Percentiles rank a stretch among this genome's conserved stretches.
These are phyloP conservation scores for Drosophila nigritarsus DNA, from an alignment of 2,888 invertebrate species.

Conservation along the genomic window DNA sequence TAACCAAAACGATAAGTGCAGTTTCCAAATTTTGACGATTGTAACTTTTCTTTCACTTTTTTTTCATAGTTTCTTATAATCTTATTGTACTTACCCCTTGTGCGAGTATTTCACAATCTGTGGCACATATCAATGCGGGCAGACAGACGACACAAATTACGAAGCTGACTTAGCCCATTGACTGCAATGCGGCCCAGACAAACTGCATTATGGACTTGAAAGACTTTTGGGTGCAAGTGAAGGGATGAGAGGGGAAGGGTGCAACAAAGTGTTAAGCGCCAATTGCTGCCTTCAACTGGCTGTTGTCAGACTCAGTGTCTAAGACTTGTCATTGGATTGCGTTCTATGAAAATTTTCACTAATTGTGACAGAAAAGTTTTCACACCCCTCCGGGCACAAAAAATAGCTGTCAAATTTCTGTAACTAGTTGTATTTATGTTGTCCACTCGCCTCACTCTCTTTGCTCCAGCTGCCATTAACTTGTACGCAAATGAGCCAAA, in stretches of 20 bases:
- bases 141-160: constrained; percentile 25
- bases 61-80: neutral
- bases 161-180: constrained; percentile 47
- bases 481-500: constrained; percentile 74
- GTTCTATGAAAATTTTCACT: constrained; percentile 41
- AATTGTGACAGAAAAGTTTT: constrained; percentile 35
- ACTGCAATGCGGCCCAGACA: constrained; percentile 57
- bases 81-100: constrained; percentile 16
- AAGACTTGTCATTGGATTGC: constrained; percentile 40
- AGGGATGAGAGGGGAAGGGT: neutral
- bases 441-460: neutral
- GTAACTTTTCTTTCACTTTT: neutral
- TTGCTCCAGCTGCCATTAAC: constrained; percentile 29
- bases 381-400: constrained; percentile 6
- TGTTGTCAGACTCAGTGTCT: constrained; percentile 19
- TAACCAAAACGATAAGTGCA: neutral
- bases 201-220: constrained; percentile 40
- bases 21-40: neutral
- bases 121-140: constrained; percentile 63
- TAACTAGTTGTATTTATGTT: constrained; percentile 17
- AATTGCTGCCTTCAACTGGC: constrained; percentile 38
- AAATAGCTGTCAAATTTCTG: constrained; percentile 13
- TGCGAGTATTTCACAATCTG: constrained; percentile 28
- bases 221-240: neutral
- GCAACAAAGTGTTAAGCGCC: constrained; percentile 7